Percentiles rank a stretch among this genome's conserved stretches.
phyloP scores from a whole-genome alignment of 1,140 invertebrate genomes.

The Trichonephila clavipes region DNA sequence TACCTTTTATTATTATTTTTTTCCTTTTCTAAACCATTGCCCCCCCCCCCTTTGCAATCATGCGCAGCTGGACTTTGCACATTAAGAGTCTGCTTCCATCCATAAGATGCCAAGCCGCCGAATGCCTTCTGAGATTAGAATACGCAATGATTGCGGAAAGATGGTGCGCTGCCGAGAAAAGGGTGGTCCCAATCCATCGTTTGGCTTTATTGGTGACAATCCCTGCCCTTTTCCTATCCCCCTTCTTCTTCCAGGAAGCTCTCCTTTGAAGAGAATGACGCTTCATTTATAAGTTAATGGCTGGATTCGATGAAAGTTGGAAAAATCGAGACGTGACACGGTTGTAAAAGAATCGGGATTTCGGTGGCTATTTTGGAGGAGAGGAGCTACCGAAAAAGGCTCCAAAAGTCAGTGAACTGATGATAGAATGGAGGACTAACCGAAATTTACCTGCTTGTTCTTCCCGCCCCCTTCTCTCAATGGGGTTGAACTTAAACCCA shows the following conservation, averaged over 20 bases:
- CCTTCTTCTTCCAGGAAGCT: background rate
- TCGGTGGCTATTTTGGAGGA: background rate
- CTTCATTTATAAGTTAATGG: conserved; percentile 63
- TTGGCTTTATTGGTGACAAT: conserved; percentile 57
- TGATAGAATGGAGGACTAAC: background rate
- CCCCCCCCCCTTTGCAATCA: background rate
- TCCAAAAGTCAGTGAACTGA: conserved; percentile 35
- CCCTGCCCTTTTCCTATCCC: background rate
- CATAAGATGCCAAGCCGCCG: background rate
- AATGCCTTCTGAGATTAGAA: conserved; percentile 28
- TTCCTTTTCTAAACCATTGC: background rate
- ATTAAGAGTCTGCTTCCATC: conserved; percentile 54
- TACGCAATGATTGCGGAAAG: conserved; percentile 61
- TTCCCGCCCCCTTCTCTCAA: too few species aligned
- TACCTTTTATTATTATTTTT: background rate
- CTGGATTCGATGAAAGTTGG: conserved; percentile 33
- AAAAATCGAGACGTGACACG: conserved; percentile 12
- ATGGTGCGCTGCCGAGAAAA: background rate
- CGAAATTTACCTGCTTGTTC: too few species aligned
- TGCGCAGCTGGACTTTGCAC: conserved; percentile 37
- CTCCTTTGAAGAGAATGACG: background rate
- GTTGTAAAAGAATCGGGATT: background rate
- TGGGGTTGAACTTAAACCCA: too few species aligned
- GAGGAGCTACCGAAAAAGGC: background rate
- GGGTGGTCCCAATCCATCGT: conserved; percentile 14